These are phyloP conservation scores for Gymnoscopelus braueri DNA, from an alignment of 2,797 vertebrate genomes.

Conservation along the genomic window DNA sequence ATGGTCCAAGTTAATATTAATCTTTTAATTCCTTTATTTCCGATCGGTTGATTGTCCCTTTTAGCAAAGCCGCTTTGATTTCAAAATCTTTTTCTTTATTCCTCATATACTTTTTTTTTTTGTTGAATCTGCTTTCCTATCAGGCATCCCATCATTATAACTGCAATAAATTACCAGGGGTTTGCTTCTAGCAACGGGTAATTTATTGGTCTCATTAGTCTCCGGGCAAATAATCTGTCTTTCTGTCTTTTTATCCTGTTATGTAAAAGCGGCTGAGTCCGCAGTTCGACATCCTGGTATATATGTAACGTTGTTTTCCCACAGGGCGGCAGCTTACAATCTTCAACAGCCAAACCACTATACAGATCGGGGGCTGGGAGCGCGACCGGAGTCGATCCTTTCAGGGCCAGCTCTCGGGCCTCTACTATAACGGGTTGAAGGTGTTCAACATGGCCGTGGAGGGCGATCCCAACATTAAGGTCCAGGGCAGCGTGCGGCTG, in stretches of 20 bases:
- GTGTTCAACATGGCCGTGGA: conserved; percentile 99
- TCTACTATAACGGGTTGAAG: conserved; percentile 99
- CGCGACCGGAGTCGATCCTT: conserved; percentile 93
- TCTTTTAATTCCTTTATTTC: conserved; percentile 22
- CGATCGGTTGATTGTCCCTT: conserved; percentile 84
- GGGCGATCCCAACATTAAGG: conserved; percentile 93
- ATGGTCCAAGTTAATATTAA: conserved; percentile 9
- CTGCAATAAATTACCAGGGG: conserved; percentile 94
- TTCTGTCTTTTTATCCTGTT: conserved; percentile 70
- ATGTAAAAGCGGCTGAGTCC: conserved; percentile 78
- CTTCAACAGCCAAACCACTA: conserved; percentile 99
- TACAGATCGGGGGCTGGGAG: conserved; percentile 98
- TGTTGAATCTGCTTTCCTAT: conserved; percentile 82
- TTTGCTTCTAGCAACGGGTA: conserved; percentile 85
- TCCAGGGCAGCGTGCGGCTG: conserved; percentile 96
- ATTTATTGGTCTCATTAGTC: conserved; percentile 98
- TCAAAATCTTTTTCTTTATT: conserved; percentile 76
- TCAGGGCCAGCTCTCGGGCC: conserved; percentile 98
- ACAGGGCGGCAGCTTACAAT: conserved; percentile 99
- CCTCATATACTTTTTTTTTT: conserved; percentile 68
- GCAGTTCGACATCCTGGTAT: conserved; percentile 90
- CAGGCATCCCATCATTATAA: conserved; percentile 87
- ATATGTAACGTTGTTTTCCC: conserved; percentile 94
- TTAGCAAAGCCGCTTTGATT: conserved; percentile 86
- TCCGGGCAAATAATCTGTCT: conserved; percentile 91